phyloP scores from a whole-genome alignment of 2,797 vertebrate species.

The Myripristis murdjan region DNA sequence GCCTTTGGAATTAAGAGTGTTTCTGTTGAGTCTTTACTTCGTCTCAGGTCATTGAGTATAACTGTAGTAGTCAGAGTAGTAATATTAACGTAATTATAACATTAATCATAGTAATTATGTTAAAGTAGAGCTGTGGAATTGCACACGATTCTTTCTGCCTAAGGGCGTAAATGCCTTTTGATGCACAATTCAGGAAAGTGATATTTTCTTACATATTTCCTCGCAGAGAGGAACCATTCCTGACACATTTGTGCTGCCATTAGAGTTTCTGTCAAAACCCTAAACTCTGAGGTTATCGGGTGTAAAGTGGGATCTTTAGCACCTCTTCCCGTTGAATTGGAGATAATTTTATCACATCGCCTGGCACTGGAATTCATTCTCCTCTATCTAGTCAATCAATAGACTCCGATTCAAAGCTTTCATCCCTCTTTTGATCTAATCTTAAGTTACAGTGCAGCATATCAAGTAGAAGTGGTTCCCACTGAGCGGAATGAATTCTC shows the following conservation, averaged over 20 bases:
- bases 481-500: conserved; percentile 32
- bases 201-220: neutral
- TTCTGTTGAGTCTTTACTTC: neutral
- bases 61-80: neutral
- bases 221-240: neutral
- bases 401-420: conserved; percentile 44
- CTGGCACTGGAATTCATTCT: conserved; percentile 30
- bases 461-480: conserved; percentile 11
- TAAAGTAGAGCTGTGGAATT: too few species aligned
- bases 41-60: neutral
- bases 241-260: neutral
- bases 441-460: conserved; percentile 35
- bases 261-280: neutral
- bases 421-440: conserved; percentile 52
- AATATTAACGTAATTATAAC: too few species aligned
- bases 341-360: conserved; percentile 33
- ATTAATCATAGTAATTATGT: too few species aligned
- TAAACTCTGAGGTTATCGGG: neutral
- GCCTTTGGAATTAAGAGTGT: neutral
- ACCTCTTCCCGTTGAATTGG: conserved; percentile 16
- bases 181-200: neutral
- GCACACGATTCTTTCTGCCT: neutral
- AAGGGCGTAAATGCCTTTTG: neutral
- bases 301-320: conserved; percentile 27
- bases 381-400: conserved; percentile 43